Percentiles rank a stretch among this genome's conserved stretches.
Conservation (phyloP, 2,113 vertebrate genomes). For the Rhodinocichla rosea region DNA sequence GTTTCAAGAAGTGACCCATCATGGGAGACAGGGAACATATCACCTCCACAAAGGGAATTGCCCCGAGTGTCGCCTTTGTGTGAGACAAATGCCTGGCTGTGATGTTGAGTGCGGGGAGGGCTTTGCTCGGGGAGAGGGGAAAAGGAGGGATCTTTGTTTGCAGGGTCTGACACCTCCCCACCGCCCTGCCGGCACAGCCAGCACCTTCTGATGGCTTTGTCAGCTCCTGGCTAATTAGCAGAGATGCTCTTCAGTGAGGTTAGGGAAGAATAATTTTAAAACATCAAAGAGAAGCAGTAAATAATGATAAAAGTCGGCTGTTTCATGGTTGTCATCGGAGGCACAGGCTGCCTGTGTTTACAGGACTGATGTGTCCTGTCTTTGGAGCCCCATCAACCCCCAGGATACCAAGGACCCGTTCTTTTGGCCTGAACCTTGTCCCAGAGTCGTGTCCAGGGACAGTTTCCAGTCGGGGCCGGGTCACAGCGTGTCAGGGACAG, state of each 20-base stretch:
- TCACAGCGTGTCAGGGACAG: neutral
- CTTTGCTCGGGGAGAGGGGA: neutral
- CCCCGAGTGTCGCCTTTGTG: conserved; percentile 20
- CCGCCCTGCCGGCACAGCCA: conserved; percentile 19
- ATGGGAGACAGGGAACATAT: neutral
- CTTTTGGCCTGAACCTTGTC: neutral
- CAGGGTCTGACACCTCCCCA: conserved; percentile 58
- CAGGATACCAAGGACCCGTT: neutral
- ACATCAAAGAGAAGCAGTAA: conserved; percentile 45
- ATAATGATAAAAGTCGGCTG: neutral
- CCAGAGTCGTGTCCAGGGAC: neutral
- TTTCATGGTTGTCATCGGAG: neutral
- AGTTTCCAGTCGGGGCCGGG: neutral
- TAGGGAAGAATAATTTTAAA: neutral
- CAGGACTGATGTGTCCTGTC: neutral
- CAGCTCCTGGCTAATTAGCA: conserved; percentile 51
- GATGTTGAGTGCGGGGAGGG: neutral
- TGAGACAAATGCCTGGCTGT: conserved; percentile 31
- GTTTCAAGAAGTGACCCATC: neutral
- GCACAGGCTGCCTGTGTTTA: neutral
- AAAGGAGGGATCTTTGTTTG: conserved; percentile 48
- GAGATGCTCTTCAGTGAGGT: conserved; percentile 14
- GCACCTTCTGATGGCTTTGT: conserved; percentile 51
- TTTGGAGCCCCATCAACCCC: neutral
- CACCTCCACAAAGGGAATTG: neutral